Evolutionary conservation across 2,113 vertebrate species (phyloP).

Genomic region (Mus pahari): DNA sequence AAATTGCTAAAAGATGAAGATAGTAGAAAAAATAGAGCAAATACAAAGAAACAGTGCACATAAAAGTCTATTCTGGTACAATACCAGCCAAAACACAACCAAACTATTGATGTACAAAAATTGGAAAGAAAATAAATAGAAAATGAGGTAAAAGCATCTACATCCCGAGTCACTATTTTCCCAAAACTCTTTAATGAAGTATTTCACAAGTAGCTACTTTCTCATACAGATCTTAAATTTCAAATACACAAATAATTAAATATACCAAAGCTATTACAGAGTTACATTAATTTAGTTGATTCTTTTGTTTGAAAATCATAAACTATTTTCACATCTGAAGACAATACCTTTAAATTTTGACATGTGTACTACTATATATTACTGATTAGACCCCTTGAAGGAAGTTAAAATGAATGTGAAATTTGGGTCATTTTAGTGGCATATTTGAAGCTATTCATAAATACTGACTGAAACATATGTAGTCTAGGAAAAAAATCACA

Average conservation of each 20-base stretch:
- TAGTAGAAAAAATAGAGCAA: not conserved
- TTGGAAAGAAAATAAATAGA: not conserved
- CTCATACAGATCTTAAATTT: not conserved
- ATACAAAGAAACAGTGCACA: not conserved
- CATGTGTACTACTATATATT: not conserved
- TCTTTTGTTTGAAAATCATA: slow-evolving; percentile 4
- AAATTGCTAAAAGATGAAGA: not conserved
- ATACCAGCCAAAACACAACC: not conserved
- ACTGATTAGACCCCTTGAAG: not conserved
- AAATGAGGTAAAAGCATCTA: not conserved
- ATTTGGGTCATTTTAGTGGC: not conserved
- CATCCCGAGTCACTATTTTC: not conserved
- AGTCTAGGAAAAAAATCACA: slow-evolving; percentile 59
- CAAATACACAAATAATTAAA: slow-evolving; percentile 21
- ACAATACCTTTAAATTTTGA: slow-evolving; percentile 43
- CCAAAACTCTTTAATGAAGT: not conserved
- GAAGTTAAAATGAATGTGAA: not conserved
- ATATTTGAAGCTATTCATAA: slow-evolving; percentile 54
- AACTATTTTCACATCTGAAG: slow-evolving; percentile 17
- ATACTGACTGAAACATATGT: slow-evolving; percentile 46
- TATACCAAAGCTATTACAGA: not conserved
- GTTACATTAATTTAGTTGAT: not conserved
- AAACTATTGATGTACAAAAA: not conserved
- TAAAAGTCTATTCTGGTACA: not conserved
- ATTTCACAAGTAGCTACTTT: not conserved